Percentiles rank a stretch among this genome's conserved stretches.
Evolutionary conservation across 1,140 invertebrate genomes (phyloP).

Genomic region (Ips typographus): DNA sequence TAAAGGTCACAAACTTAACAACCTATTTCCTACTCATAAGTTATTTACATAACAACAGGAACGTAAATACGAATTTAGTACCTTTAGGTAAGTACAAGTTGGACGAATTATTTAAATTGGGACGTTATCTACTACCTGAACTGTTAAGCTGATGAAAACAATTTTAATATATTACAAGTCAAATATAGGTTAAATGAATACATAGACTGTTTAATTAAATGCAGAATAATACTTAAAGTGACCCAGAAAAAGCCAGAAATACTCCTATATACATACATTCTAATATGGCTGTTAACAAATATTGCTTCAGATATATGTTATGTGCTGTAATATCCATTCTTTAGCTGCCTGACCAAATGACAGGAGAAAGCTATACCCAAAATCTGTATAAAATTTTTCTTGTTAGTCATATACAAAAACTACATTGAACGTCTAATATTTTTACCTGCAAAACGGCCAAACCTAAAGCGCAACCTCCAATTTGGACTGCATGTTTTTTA

Average conservation of each 20-base stretch:
- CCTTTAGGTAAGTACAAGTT: too few relatives aligned
- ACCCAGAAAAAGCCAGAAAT: too few relatives aligned
- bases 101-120: too few relatives aligned
- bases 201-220: too few relatives aligned
- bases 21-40: neutral
- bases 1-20: slow-evolving; percentile 9
- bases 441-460: slow-evolving; percentile 42
- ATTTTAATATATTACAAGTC: too few relatives aligned
- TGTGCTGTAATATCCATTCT: slow-evolving; percentile 36
- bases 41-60: too few relatives aligned
- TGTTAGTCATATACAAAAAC: neutral
- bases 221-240: too few relatives aligned
- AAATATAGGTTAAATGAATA: too few relatives aligned
- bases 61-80: too few relatives aligned
- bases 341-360: slow-evolving; percentile 43
- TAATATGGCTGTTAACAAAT: neutral
- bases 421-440: neutral
- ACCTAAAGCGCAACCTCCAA: slow-evolving; percentile 39
- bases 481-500: slow-evolving; percentile 40
- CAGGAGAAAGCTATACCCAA: slow-evolving; percentile 44
- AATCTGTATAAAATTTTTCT: slow-evolving; percentile 35
- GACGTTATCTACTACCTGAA: too few relatives aligned
- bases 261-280: neutral
- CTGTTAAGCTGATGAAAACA: too few relatives aligned
- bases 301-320: slow-evolving; percentile 13